These are phyloP conservation scores for Hydrochoerus hydrochaeris DNA, from an alignment of 2,113 vertebrate genomes.

Conservation along the genomic window DNA sequence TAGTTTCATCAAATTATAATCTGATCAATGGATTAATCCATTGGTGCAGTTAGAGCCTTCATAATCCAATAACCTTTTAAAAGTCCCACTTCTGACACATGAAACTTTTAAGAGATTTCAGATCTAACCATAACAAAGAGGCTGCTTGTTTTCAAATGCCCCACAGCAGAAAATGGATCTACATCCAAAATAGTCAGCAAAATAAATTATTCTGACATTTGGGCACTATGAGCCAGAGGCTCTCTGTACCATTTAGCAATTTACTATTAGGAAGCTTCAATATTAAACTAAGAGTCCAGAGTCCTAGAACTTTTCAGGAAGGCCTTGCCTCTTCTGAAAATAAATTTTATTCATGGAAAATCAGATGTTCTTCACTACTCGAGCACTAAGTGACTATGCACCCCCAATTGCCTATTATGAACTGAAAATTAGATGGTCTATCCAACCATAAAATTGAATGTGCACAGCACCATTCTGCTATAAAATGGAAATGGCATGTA, in stretches of 20 bases:
- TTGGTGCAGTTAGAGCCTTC: background rate
- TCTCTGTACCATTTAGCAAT: background rate
- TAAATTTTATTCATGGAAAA: slow-evolving; percentile 54
- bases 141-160: background rate
- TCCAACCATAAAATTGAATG: slow-evolving; percentile 73
- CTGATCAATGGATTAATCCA: background rate
- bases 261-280: background rate
- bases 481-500: slow-evolving; percentile 17
- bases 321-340: background rate
- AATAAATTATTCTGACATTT: background rate
- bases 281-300: background rate
- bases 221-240: background rate
- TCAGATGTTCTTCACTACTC: background rate
- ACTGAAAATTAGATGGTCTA: slow-evolving; percentile 42
- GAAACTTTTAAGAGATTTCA: background rate
- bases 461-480: slow-evolving; percentile 17
- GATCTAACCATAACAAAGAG: background rate
- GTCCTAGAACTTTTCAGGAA: background rate
- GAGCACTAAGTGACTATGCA: slow-evolving; percentile 26
- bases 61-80: background rate
- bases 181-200: rapidly evolving
- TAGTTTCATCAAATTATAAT: background rate
- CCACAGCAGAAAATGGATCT: background rate
- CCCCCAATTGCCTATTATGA: slow-evolving; percentile 62
- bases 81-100: background rate